Percentiles rank a stretch among this genome's conserved stretches.
These are phyloP conservation scores for Heliocidaris tuberculata DNA, from an alignment of 35 echinoderm and acorn worm species.

Conservation along the genomic window DNA sequence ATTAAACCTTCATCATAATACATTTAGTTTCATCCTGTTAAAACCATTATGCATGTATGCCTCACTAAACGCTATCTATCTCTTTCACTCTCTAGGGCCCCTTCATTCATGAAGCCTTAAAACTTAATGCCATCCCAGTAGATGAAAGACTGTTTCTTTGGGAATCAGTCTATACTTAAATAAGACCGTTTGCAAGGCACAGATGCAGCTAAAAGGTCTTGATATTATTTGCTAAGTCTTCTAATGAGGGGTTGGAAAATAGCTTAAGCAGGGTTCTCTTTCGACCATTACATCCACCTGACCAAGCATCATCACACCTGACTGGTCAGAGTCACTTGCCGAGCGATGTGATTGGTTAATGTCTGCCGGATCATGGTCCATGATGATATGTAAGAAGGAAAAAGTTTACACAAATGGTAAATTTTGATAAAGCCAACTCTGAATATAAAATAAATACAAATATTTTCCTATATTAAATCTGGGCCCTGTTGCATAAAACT, in stretches of 20 bases:
- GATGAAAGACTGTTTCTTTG: neutral
- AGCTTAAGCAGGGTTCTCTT: neutral
- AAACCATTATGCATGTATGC: neutral
- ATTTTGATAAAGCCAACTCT: neutral
- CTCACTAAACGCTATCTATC: neutral
- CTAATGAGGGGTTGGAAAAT: neutral
- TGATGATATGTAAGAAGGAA: neutral
- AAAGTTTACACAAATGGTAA: neutral
- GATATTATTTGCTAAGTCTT: neutral
- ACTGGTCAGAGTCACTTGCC: neutral
- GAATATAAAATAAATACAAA: neutral
- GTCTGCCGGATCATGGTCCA: neutral
- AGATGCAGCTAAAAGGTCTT: neutral
- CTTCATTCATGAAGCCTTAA: neutral
- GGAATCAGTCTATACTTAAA: neutral
- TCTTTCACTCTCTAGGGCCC: neutral
- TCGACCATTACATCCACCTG: neutral
- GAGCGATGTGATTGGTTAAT: neutral
- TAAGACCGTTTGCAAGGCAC: neutral
- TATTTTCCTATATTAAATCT: neutral
- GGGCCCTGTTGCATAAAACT: no score
- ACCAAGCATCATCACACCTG: neutral
- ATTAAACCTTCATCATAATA: no score
- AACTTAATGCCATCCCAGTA: neutral
- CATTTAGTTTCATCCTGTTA: neutral